Evolutionary conservation across 1,140 invertebrate species (phyloP), one percentile per base, ranked within the genome.

Genomic region (Littorina saxatilis): DNA sequence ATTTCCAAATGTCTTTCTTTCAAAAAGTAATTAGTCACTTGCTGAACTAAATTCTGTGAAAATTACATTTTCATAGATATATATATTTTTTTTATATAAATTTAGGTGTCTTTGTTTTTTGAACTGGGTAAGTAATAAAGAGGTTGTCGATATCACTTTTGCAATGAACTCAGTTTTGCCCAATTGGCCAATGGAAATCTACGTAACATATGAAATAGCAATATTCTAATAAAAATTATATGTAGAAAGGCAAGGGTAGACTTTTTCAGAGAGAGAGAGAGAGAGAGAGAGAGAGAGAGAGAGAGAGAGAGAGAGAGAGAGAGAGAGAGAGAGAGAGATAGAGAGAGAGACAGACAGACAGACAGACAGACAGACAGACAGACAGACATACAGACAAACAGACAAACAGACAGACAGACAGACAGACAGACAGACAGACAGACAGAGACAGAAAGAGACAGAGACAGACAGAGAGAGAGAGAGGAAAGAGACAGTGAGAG

Each of bases 301-400:
- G 61, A 66, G 61, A 66, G 27, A 32, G 61, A 66, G 61, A 66
- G 61, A 29, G 61, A 66, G 61, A 66, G 61, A 66, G 61, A 66
- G 61, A 66, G 61, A 66, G 61, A 32, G 61, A 66, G 61, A 66
- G 61, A 32, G 61, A 66, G 27, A 66, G 61, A 66, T n/a, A 32
- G 27, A 32, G 61, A 32, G 61, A 32, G 2, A 66, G 61, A 66
- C 20, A 66, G 61, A 66, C 27, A 32, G 61, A 66, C 20, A 66
- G 61, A 66, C 20, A 32, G 61, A 66, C 20, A 66, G 27, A 27
- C 5, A 9, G 27, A 66, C 27, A 32, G 27, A 66, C 27, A 66
- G 61, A 66, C 27, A 66, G 61, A 66, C 27, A 32, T n/a, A 66
- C 9, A 66, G 27, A 66, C 61, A 23, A 5, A 58, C 17, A 58